Base-by-base conservation (phyloP, 2,113 vertebrate species). In the Pedionomus torquatus region DNA sequence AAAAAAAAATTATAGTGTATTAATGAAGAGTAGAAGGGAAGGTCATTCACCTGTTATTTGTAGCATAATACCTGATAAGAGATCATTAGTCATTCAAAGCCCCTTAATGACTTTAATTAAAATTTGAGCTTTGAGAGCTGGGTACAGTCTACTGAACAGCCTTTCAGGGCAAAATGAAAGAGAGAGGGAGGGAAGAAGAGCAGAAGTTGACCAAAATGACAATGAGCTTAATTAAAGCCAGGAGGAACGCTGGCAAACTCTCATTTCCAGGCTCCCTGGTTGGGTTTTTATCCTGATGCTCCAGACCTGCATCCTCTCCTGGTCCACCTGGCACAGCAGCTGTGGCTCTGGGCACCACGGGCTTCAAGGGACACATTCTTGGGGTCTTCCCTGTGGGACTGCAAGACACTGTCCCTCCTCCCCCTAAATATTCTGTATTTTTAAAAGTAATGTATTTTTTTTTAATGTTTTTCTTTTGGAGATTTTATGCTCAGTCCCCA, bases 41-140 rank as follows among this genome's bases (percentile, higher is more conserved):
- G 95, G 84, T 90, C 75, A 39, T 66, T 77, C 1, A 17, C 58
- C 86, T 95, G 52, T 76, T 85, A 93, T 92, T 97, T 97, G 93
- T 96, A 93, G 87, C 79, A 76, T 91, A 90, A 82, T 86, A 87
- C 84, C 72, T 75, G 93, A 94, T 89, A 97, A 95, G 93, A 83
- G 74, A 95, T 97, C 92, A 95, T 97, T 97, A 98, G 97, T 94
- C 81, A 97, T 97, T 97, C 97, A 96, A 94, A 94, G 72, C 93
- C 87, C 93, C 83, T 83, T 87, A 97, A 78, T 92, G 80, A 94
- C 88, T 98, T 97, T 97, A 98, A 98, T 98, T 98, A 98, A 98
- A 97, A 97, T 87, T 94, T 96, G 96, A 96, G 95, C 84, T 94
- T 83, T 31, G 60, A 98, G 88, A 95, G 81, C 89, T 91, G 71